Evolutionary conservation across 2,113 vertebrate species (phyloP).

Genomic region (Phrynosoma platyrhinos): DNA sequence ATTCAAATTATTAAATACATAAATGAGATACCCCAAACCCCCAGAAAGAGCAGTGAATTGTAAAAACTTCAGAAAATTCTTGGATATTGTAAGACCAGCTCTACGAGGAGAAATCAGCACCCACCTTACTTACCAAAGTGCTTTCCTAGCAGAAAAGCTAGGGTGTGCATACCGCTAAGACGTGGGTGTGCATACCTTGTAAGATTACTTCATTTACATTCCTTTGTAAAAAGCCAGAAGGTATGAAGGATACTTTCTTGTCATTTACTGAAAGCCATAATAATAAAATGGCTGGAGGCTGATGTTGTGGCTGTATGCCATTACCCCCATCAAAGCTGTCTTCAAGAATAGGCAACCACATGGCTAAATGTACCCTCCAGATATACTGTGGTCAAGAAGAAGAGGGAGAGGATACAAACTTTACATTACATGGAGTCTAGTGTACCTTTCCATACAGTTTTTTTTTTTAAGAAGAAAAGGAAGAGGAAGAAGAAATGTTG

Average conservation of each 20-base stretch:
- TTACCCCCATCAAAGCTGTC: neutral
- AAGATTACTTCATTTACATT: constrained; percentile 16
- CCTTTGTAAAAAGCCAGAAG: constrained; percentile 11
- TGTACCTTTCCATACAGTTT: neutral
- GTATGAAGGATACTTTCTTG: constrained; percentile 14
- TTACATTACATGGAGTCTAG: neutral
- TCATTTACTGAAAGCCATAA: neutral
- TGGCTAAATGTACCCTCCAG: neutral
- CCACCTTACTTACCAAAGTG: neutral
- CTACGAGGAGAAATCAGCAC: constrained; percentile 12
- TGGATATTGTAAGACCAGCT: neutral
- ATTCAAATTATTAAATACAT: no score
- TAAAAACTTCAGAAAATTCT: neutral
- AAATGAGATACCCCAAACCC: no score
- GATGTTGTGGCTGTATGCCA: neutral
- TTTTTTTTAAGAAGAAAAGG: no score
- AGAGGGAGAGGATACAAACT: neutral
- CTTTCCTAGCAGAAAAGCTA: constrained; percentile 18
- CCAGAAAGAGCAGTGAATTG: no score
- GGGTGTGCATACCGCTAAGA: neutral
- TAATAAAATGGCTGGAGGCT: neutral
- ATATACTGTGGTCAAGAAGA: neutral
- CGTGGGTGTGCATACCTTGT: neutral
- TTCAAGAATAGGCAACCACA: neutral
- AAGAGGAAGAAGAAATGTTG: no score